Conservation (phyloP, 2,797 vertebrate species). For the Phyllotis vaccarum region DNA sequence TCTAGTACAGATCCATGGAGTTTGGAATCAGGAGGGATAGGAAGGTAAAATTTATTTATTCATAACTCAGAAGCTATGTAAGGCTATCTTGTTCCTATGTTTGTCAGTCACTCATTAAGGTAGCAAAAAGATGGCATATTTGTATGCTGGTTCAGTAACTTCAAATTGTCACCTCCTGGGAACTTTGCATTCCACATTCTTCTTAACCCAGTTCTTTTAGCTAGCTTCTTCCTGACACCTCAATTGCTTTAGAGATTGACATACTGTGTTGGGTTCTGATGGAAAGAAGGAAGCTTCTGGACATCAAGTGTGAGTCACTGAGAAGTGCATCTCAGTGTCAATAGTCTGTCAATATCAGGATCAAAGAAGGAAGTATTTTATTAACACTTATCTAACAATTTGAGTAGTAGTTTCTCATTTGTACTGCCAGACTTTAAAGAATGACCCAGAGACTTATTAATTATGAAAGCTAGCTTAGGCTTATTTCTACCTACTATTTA, state of each 20-base stretch:
- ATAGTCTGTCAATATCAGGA: slow-evolving; percentile 13
- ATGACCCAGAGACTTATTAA: not conserved
- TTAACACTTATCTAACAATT: slow-evolving; percentile 40
- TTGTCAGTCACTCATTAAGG: slow-evolving; percentile 43
- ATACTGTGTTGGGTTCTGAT: slow-evolving; percentile 36
- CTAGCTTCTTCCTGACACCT: not conserved
- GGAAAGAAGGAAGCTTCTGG: not conserved
- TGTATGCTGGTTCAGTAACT: slow-evolving; percentile 46
- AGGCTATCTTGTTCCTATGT: slow-evolving; percentile 2
- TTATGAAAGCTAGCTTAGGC: not conserved
- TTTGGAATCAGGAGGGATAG: slow-evolving; percentile 33
- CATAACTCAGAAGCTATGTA: not conserved
- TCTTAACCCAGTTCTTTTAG: not conserved
- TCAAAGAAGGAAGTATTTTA: slow-evolving; percentile 25
- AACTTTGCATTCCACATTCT: slow-evolving; percentile 18
- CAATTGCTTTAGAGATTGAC: not conserved
- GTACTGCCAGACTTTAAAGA: not conserved
- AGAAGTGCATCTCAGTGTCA: not conserved
- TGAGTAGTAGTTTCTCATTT: not conserved
- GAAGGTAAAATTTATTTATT: slow-evolving; percentile 33
- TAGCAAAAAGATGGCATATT: not conserved
- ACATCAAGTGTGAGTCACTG: not conserved
- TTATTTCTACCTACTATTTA: not conserved
- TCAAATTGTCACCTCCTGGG: slow-evolving; percentile 27
- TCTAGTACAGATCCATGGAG: slow-evolving; percentile 6